Conservation (phyloP, 2,113 vertebrate genomes). For the Pithys albifrons region DNA sequence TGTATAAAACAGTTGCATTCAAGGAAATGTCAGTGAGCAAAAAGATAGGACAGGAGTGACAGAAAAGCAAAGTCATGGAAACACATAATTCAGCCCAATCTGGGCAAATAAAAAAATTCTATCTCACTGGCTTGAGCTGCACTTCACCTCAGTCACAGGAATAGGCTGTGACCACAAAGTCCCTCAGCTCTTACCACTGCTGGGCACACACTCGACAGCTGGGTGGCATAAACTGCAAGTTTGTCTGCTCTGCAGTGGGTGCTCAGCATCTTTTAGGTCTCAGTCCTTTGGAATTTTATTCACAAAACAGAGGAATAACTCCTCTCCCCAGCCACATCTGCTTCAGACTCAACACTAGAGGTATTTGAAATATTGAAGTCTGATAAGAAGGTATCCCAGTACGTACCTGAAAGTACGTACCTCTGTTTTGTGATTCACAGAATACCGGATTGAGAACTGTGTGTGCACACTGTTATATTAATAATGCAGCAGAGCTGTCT, state of each 20-base stretch:
- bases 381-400: neutral
- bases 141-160: neutral
- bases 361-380: neutral
- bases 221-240: neutral
- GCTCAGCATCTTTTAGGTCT: neutral
- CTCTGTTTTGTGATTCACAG: neutral
- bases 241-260: neutral
- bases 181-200: neutral
- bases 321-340: neutral
- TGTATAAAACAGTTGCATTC: neutral
- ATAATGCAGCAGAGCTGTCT: neutral
- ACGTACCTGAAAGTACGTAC: neutral
- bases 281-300: neutral
- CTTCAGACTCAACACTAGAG: neutral
- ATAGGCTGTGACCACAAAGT: fast-evolving
- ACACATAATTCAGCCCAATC: neutral
- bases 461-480: neutral
- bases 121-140: neutral
- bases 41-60: neutral
- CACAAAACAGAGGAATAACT: neutral
- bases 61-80: conserved; percentile 5
- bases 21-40: conserved; percentile 26
- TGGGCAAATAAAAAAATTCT: neutral
- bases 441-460: neutral
- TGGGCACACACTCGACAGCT: neutral